Conservation (phyloP, 2,113 vertebrate genomes). For the Budorcas taxicolor region DNA sequence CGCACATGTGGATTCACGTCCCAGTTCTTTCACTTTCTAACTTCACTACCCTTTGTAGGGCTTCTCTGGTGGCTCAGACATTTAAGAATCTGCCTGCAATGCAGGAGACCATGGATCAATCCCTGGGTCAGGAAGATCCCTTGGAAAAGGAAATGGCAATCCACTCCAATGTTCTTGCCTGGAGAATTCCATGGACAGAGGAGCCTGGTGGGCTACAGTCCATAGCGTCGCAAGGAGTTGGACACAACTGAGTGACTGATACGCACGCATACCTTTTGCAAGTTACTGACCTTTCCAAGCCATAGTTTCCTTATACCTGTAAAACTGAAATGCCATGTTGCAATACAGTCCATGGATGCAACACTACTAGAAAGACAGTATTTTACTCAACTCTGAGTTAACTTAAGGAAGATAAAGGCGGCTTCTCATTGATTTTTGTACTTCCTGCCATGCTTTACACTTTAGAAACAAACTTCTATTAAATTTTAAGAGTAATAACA, state of each 20-base stretch:
- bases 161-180: not conserved
- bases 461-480: not conserved
- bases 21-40: not conserved
- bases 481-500: not conserved
- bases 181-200: not conserved
- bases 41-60: not conserved
- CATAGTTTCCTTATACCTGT: not conserved
- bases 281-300: not conserved
- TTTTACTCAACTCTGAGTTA: not conserved
- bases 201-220: not conserved
- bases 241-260: not conserved
- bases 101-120: not conserved
- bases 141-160: not conserved
- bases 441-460: not conserved
- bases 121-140: not conserved
- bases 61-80: not conserved
- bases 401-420: not conserved
- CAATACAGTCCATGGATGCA: not conserved
- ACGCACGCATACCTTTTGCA: rapidly evolving
- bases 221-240: not conserved
- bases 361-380: not conserved
- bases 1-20: not conserved
- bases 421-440: not conserved
- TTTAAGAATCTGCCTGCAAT: not conserved
- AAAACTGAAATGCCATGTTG: not conserved